Evolutionary conservation across 2,888 invertebrate species (phyloP), one percentile per base, ranked within the genome.

Genomic region (Melanotus villosus): DNA sequence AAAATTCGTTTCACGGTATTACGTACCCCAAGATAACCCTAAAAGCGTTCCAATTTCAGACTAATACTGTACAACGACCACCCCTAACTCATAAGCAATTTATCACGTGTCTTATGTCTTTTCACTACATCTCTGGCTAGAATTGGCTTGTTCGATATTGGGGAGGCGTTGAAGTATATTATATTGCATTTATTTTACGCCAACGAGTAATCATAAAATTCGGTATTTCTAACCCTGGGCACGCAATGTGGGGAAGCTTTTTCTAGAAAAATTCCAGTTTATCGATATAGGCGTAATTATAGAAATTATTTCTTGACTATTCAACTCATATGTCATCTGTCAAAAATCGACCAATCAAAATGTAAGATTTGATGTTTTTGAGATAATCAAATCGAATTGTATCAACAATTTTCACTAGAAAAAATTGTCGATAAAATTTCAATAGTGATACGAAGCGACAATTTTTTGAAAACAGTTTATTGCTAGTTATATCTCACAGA

Each of bases 21-120:
- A 26, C 26, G 16, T 41, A 14, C 41, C 41, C 16, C 12, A 34
- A 41, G 12, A 41, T 9, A 41, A 41, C 14, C 41, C 41, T 1
- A 41, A 41, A 41, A 41, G 41, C 14, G 14, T 41, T 16, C 16
- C 41, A 14, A 41, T 14, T 41, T 26, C 26, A 41, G 3, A 12
- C 1, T 47, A n/a, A 47, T 45, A 21, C 23, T 23, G 47, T 38
- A 12, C 38, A 38, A 26, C 18, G 41, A 26, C 23, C 47, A 47
- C 47, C 47, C 47, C 47, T 47, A 47, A 47, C 47, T 47, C 19
- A 26, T 41, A 47, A 47, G 47, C 47, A 47, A 47, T 47, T 47
- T 47, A 47, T 47, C 47, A 47, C 47, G 47, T 47, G 47, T 47
- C 47, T 47, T 47, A 47, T 47, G 47, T 23, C 47, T 47, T 47